Percentiles rank a stretch among this genome's conserved stretches.
Conservation (phyloP, 1,140 invertebrate genomes). For the Forficula auricularia region DNA sequence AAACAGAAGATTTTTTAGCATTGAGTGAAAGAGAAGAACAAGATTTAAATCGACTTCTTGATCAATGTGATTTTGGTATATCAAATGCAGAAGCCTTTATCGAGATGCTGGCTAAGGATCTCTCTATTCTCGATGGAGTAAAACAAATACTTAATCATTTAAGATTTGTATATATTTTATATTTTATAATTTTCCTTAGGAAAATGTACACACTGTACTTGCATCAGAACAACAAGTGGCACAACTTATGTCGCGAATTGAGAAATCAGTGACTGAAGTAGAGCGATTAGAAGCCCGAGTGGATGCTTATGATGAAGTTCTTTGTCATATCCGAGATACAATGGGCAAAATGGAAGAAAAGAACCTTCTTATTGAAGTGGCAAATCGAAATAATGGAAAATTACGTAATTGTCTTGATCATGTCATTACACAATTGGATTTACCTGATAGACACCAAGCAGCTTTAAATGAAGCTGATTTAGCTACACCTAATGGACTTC, state of each 20-base stretch:
- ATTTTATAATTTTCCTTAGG: constrained; percentile 28
- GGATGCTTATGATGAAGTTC: constrained; percentile 57
- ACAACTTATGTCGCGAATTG: constrained; percentile 67
- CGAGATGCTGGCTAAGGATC: constrained; percentile 59
- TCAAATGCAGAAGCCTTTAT: constrained; percentile 75
- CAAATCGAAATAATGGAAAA: constrained; percentile 66
- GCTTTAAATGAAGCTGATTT: constrained; percentile 59
- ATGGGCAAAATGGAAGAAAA: constrained; percentile 85
- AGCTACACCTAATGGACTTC: constrained; percentile 49
- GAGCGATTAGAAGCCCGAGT: constrained; percentile 54
- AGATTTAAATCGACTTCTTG: constrained; percentile 54
- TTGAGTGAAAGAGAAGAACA: constrained; percentile 65
- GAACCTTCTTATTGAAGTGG: constrained; percentile 71
- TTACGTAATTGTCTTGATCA: constrained; percentile 61
- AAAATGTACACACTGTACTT: constrained; percentile 71
- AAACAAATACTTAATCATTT: background rate
- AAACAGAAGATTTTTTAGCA: constrained; percentile 58
- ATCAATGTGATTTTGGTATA: constrained; percentile 59
- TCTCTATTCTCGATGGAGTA: constrained; percentile 68
- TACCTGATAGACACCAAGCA: constrained; percentile 47
- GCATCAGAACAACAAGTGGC: constrained; percentile 68
- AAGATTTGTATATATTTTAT: constrained; percentile 1
- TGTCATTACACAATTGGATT: constrained; percentile 59
- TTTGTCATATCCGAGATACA: constrained; percentile 63
- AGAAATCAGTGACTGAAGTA: constrained; percentile 58